phyloP scores from a whole-genome alignment of 1,140 invertebrate species.

The Danaus plexippus region DNA sequence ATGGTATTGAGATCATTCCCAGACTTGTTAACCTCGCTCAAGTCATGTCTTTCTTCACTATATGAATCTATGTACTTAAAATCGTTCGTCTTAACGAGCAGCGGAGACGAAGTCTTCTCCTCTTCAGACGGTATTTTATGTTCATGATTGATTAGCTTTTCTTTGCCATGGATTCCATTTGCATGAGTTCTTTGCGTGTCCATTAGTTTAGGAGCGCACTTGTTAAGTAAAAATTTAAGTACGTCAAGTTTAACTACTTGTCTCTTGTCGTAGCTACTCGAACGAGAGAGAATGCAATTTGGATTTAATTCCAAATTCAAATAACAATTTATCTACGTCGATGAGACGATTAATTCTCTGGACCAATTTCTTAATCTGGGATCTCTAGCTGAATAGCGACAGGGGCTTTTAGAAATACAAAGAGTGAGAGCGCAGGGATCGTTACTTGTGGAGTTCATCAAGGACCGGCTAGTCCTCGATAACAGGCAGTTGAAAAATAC shows the following conservation, averaged over 20 bases:
- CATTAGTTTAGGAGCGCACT: constrained; percentile 44
- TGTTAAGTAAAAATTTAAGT: constrained; percentile 49
- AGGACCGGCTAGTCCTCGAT: constrained; percentile 69
- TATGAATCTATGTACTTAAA: constrained; percentile 51
- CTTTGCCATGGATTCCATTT: constrained; percentile 63
- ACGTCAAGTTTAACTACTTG: constrained; percentile 35
- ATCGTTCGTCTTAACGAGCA: constrained; percentile 45
- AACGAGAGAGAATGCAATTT: constrained; percentile 33
- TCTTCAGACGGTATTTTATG: constrained; percentile 63
- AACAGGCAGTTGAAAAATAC: constrained; percentile 54
- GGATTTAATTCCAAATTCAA: constrained; percentile 40
- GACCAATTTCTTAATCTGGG: constrained; percentile 68
- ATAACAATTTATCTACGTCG: constrained; percentile 38
- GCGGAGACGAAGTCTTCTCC: constrained; percentile 62
- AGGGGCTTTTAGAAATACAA: constrained; percentile 59
- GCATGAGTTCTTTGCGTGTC: constrained; percentile 52
- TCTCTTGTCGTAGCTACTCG: constrained; percentile 32
- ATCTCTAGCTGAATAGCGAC: constrained; percentile 66
- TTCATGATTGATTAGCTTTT: constrained; percentile 50
- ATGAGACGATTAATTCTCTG: constrained; percentile 53
- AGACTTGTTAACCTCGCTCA: constrained; percentile 35
- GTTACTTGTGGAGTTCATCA: constrained; percentile 66
- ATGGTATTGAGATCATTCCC: constrained; percentile 55
- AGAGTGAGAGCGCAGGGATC: constrained; percentile 63
- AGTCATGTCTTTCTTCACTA: constrained; percentile 36